A percentile compares a stretch with the other conserved stretches of the same genome.
phyloP scores from a whole-genome alignment of 2,797 vertebrate species.

The Diglossa cyanea region DNA sequence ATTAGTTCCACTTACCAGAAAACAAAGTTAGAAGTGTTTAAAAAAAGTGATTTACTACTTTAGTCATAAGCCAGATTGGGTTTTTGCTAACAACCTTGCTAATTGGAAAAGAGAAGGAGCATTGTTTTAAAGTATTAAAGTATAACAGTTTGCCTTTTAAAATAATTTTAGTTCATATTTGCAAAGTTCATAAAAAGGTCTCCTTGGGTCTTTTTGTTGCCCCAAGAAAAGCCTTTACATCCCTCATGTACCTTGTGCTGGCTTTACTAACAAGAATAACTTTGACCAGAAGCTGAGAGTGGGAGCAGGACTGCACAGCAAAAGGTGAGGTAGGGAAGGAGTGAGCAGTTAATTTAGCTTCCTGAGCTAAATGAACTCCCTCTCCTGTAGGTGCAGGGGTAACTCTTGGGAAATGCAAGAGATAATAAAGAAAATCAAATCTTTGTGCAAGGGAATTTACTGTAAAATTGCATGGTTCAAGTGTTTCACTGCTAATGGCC shows the following conservation, averaged over 20 bases:
- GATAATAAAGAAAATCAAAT: neutral
- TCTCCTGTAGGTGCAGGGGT: neutral
- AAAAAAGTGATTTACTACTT: neutral
- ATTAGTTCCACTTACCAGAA: neutral
- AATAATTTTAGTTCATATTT: neutral
- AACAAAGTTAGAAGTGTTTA: neutral
- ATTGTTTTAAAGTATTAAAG: neutral
- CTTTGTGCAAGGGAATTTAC: neutral
- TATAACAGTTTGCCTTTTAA: neutral
- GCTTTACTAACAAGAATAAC: neutral
- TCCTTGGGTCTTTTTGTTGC: neutral
- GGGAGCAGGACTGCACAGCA: neutral
- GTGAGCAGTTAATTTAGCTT: neutral
- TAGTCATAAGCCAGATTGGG: neutral
- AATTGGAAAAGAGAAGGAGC: neutral
- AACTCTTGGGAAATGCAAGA: neutral
- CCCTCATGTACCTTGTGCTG: rapidly evolving
- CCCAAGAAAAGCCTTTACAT: neutral
- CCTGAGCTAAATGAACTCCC: neutral
- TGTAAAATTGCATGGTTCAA: neutral
- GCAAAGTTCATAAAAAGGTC: neutral
- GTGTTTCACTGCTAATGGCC: neutral
- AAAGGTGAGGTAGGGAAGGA: neutral
- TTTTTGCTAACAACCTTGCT: neutral
- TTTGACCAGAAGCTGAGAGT: neutral